Conservation (phyloP, 2,113 vertebrate species). For the Petroica traversi region DNA sequence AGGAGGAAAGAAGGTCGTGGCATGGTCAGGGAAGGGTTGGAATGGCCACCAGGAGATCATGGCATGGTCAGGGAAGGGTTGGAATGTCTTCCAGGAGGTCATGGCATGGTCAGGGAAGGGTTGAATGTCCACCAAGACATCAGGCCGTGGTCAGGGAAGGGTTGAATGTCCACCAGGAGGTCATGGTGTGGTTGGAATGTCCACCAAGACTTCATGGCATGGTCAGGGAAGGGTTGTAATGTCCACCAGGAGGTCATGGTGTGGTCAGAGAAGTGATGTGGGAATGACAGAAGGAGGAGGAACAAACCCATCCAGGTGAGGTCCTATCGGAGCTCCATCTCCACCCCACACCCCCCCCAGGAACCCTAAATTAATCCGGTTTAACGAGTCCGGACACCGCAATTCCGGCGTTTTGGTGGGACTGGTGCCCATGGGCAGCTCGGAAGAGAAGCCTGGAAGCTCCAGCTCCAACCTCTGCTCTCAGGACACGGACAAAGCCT, state of each 20-base stretch:
- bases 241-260: fast-evolving
- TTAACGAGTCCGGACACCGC: background rate
- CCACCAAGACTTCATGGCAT: too few relatives aligned
- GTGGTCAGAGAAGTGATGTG: background rate
- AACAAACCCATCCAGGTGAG: background rate
- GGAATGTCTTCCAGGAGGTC: too few relatives aligned
- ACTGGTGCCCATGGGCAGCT: background rate
- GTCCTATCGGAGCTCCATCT: background rate
- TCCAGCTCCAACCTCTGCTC: background rate
- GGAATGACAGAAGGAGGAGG: background rate
- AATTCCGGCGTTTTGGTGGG: fast-evolving
- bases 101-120: too few relatives aligned
- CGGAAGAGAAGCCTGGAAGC: background rate
- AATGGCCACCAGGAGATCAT: too few relatives aligned
- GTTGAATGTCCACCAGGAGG: too few relatives aligned
- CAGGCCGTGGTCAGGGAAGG: too few relatives aligned
- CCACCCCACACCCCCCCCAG: background rate
- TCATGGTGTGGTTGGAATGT: background rate
- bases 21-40: too few relatives aligned
- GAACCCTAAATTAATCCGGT: background rate
- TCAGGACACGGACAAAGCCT: background rate
- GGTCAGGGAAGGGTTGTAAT: fast-evolving
- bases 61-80: too few relatives aligned
- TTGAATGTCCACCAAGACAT: too few relatives aligned
- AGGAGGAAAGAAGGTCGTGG: too few relatives aligned